Evolutionary conservation across 2,113 vertebrate species (phyloP), one percentile per base, ranked within the genome.

Genomic region (Alaudala cheleensis): DNA sequence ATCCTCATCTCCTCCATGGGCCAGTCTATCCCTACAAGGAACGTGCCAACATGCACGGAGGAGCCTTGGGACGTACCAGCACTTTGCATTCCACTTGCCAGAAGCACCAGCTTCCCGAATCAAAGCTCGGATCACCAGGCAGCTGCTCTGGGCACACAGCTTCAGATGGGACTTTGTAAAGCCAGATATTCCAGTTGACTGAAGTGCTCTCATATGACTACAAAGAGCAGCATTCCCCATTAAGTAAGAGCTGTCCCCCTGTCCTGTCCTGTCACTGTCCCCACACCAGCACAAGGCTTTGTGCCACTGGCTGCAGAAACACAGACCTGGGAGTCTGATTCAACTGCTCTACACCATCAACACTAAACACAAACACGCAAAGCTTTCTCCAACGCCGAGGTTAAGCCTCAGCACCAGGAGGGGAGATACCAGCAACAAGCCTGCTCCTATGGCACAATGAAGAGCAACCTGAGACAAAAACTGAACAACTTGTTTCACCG

Each of bases 171-270:
- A 81, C 91, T 93, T 15, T 11, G 91, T 65, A 79, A 91, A 95
- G 81, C 95, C 49, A 89, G 94, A 76, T 89, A 93, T 91, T 96
- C 95, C 91, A 81, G 91, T 92, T 69, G 86, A 64, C 65, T 71
- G 25, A 65, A 87, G 37, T 5, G 21, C 45, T 87, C 83, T 67
- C 69, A 47, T 51, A 31, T 12, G 33, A 82, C 79, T 77, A 73
- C 56, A 64, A 88, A 89, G 57, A 51, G 72, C 80, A 88, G 83
- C 49, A 4, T 31, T 89, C 58, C 57, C 65, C 73, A 67, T 1
- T 57, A 20, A 57, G 53, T 15, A 83, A 64, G 51, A 77, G 47
- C 60, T 49, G 24, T 39, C 21, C 11, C 47, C n/a, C 19, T 17
- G 1, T 12, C n/a, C 19, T 17, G 1, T 12, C 88, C 40, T 3